Evolutionary conservation across 2,888 invertebrate genomes (phyloP), one percentile per base, ranked within the genome.

Genomic region (Drosophila falleni): DNA sequence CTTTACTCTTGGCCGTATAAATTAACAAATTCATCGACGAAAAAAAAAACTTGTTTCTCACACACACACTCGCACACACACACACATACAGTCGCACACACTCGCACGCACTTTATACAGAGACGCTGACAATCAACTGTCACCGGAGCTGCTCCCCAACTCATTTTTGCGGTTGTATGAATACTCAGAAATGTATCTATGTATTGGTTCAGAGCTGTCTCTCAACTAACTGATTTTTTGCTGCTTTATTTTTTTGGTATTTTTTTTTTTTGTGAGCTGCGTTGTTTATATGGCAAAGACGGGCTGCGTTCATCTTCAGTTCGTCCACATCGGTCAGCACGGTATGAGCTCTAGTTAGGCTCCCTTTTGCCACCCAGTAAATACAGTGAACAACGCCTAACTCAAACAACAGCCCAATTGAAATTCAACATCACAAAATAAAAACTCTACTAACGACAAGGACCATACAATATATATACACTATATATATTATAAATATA

Each of bases 221-320:
- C 87, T 82, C 82, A 74, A 78, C 37, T 75, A 77, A 60, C 37
- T 10, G 67, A 72, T 51, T 51, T 50, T 65, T 55, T 70, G 62
- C 61, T 64, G 50, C 62, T 42, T 64, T 67, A 64, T 66, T 63
- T 56, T 56, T 60, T 66, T 47, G 29, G 60, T 71, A 23, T 23
- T 54, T 67, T 64, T 31, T 62, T 71, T 55, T 54, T 67, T 67
- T 5, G 1, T 69, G 56, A 72, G 74, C 80, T 73, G 84, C 81
- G 74, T 88, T 88, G 91, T 92, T 92, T 92, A 92, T 92, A 92
- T 92, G 91, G 91, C 91, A 90, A 91, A 92, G 92, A 90, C 91
- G 87, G 65, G 81, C 84, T 82, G 89, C 89, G 89, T 90, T 91
- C 92, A 87, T 92, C 92, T 92, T 92, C 92, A 92, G 92, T 92